Percentiles rank a stretch among this genome's conserved stretches.
These are phyloP conservation scores for Nephotettix cincticeps DNA, from an alignment of 1,140 invertebrate genomes.

Conservation along the genomic window DNA sequence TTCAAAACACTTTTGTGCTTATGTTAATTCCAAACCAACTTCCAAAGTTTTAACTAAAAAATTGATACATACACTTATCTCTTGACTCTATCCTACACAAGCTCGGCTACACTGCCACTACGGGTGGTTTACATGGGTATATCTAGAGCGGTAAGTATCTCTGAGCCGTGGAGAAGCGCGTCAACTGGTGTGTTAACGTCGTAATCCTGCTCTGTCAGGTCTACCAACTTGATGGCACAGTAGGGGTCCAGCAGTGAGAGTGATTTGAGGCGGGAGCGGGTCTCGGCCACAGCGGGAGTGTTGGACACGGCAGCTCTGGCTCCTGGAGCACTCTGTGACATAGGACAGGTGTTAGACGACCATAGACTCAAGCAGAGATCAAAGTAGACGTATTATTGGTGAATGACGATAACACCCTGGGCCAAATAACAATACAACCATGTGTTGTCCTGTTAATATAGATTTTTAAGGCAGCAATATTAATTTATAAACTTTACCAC, in stretches of 20 bases:
- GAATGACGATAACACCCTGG: too few relatives aligned
- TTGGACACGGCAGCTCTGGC: too few relatives aligned
- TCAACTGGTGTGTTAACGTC: slow-evolving; percentile 56
- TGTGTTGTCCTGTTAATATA: too few relatives aligned
- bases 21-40: neutral
- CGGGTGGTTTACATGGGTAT: slow-evolving; percentile 30
- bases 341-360: too few relatives aligned
- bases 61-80: neutral
- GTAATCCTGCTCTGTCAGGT: slow-evolving; percentile 55
- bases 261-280: slow-evolving; percentile 40
- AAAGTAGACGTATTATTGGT: too few relatives aligned
- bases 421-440: too few relatives aligned
- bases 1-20: neutral
- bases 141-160: slow-evolving; percentile 54
- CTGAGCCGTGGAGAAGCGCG: slow-evolving; percentile 52
- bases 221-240: slow-evolving; percentile 48
- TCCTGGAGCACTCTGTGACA: too few relatives aligned
- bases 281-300: neutral
- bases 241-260: slow-evolving; percentile 48
- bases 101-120: neutral
- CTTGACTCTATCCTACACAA: neutral
- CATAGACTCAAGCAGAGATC: too few relatives aligned
- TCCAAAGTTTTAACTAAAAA: neutral
- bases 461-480: too few relatives aligned
- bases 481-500: too few relatives aligned